A percentile compares a stretch with the other conserved stretches of the same genome.
Evolutionary conservation across 2,113 vertebrate species (phyloP).

Genomic region (Silurus meridionalis): DNA sequence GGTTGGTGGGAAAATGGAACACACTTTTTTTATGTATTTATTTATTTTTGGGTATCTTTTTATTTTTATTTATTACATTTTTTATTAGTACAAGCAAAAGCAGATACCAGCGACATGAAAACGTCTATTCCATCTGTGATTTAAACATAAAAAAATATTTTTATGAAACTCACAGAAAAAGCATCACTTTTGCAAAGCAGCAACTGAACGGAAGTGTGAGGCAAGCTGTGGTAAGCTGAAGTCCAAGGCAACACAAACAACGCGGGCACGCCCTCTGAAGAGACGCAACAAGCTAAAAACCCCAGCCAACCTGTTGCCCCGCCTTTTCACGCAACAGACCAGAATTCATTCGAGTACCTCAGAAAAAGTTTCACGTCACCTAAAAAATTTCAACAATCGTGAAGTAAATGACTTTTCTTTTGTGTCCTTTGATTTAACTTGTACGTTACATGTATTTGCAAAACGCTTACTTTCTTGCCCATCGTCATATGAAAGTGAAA

Average conservation of each 20-base stretch:
- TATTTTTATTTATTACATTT: too few relatives aligned
- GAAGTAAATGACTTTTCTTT: neutral
- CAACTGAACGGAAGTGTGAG: neutral
- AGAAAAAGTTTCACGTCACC: too few relatives aligned
- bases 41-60: too few relatives aligned
- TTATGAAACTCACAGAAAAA: neutral
- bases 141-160: neutral
- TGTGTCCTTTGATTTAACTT: neutral
- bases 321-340: too few relatives aligned
- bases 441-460: neutral
- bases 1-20: too few relatives aligned
- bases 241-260: neutral
- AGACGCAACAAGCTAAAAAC: neutral
- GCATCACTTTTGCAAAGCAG: neutral
- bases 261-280: neutral
- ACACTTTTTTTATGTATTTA: too few relatives aligned
- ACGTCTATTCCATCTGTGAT: neutral
- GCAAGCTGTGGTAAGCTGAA: neutral
- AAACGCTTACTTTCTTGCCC: neutral
- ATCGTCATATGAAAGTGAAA: too few relatives aligned
- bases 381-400: too few relatives aligned
- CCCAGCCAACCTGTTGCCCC: neutral
- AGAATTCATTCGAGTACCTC: neutral
- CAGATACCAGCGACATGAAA: neutral
- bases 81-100: too few relatives aligned